Percentiles rank a stretch among this genome's conserved stretches.
Evolutionary conservation across 1,140 invertebrate genomes (phyloP).

Genomic region (Aradophagus sp.): DNA sequence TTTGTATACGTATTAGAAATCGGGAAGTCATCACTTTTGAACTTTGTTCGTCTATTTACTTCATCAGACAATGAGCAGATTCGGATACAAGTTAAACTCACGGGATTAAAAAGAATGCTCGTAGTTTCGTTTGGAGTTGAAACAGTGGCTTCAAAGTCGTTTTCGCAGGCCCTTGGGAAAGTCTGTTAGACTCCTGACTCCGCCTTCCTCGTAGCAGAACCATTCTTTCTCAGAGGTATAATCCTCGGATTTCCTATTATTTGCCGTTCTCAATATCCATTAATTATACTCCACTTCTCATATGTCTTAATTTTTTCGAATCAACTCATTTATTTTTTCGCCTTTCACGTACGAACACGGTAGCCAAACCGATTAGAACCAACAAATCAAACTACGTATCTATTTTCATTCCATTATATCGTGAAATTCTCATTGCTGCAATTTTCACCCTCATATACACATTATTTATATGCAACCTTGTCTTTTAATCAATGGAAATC

Average conservation of each 20-base stretch:
- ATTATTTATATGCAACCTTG: too few species aligned
- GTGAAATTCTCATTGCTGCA: slow-evolving; percentile 1
- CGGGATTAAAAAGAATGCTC: slow-evolving; percentile 63
- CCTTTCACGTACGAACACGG: slow-evolving; percentile 31
- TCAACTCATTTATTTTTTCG: slow-evolving; percentile 56
- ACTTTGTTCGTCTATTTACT: slow-evolving; percentile 48
- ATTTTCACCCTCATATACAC: not conserved
- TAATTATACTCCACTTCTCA: slow-evolving; percentile 59
- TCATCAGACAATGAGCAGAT: slow-evolving; percentile 59
- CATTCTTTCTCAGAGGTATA: slow-evolving; percentile 59
- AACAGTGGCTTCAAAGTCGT: slow-evolving; percentile 58
- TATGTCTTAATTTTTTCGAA: slow-evolving; percentile 55
- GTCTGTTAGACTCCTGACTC: slow-evolving; percentile 53
- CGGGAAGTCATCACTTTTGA: slow-evolving; percentile 55
- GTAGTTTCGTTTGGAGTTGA: slow-evolving; percentile 60
- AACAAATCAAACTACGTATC: slow-evolving; percentile 23
- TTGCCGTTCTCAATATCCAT: slow-evolving; percentile 61
- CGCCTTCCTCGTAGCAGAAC: slow-evolving; percentile 57
- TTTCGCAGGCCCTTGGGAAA: slow-evolving; percentile 57
- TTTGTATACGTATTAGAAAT: slow-evolving; percentile 54
- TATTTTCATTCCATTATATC: slow-evolving; percentile 8
- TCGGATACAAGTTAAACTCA: slow-evolving; percentile 61
- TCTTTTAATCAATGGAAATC: too few species aligned
- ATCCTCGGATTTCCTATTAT: slow-evolving; percentile 61
- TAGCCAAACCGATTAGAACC: slow-evolving; percentile 37